Base-by-base conservation (phyloP, 2,113 vertebrate genomes). In the Hippocampus abdominalis region DNA sequence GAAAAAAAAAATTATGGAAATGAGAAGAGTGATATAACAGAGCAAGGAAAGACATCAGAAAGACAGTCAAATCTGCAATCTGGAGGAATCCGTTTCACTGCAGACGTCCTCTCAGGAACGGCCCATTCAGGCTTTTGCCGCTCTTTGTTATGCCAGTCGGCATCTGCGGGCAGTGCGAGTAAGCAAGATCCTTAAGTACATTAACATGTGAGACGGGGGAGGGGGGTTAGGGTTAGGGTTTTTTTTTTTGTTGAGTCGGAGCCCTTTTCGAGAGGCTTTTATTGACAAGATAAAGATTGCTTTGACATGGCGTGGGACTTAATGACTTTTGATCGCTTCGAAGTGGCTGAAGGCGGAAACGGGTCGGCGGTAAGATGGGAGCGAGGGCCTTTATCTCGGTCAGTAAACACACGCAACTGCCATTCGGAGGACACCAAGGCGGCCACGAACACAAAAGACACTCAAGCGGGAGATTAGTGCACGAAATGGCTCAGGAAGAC, bases 331-430 rank as follows among this genome's bases (percentile, higher is more conserved):
- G 44, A 27, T 66, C 63, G 54, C 23, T 68, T 73, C 40, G 73
- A 64, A 70, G 56, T 12, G 73, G 73, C 44, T 4, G 64, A 75
- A 72, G 75, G 73, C 73, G 68, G 85, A 86, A 85, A 82, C 72
- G 62, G 75, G 81, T 23, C 75, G 84, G 81, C 69, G 82, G 74
- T 72, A 80, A 76, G 77, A 71, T 81, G 78, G 68, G 60, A 83
- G 77, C 69, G 77, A 76, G 80, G 64, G 76, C 66, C 79, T 76
- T 88, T 86, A 88, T 88, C 83, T 84, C 67, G 65, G 78, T 77
- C 86, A 79, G 84, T 89, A 87, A 87, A 87, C 87, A 83, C 82
- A 66, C 68, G 70, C 63, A 60, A 21, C 59, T 56, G 61, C 64
- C 72, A 23, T 72, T 73, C n/a, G 57, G 71, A 78, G 77, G 65